phyloP scores from a whole-genome alignment of 2,797 vertebrate species.

The Sebastes oblongus region DNA sequence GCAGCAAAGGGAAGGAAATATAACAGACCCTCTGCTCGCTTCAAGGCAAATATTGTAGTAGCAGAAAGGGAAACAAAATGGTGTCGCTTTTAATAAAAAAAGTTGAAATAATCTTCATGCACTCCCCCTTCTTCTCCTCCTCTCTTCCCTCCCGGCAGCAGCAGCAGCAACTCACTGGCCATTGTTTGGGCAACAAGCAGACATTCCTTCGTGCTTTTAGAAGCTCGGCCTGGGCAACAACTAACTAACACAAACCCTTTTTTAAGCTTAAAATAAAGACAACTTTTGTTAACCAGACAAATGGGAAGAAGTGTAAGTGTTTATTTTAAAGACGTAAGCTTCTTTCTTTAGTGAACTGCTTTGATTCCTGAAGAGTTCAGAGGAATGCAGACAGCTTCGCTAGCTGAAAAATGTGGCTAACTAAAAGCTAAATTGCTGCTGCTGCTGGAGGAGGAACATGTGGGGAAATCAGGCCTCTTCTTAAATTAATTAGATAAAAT shows the following conservation, averaged over 20 bases:
- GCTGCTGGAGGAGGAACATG: constrained; percentile 56
- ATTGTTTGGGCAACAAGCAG: constrained; percentile 80
- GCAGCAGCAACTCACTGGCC: constrained; percentile 59
- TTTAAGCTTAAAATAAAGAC: background rate
- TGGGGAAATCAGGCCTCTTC: constrained; percentile 38
- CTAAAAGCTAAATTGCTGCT: constrained; percentile 54
- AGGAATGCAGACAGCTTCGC: constrained; percentile 53
- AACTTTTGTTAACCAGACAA: background rate
- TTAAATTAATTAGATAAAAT: background rate
- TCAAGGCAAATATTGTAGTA: background rate
- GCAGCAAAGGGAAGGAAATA: constrained; percentile 2
- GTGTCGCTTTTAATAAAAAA: background rate
- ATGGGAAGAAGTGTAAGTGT: background rate
- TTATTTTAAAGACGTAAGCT: background rate
- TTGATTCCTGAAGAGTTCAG: constrained; percentile 49
- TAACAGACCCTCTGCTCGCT: background rate
- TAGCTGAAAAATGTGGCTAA: constrained; percentile 75
- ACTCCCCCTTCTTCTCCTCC: background rate
- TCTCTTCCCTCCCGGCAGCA: no score
- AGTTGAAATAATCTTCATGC: constrained; percentile 28
- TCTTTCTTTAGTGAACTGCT: background rate
- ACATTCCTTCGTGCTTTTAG: constrained; percentile 68
- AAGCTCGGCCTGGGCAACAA: constrained; percentile 62
- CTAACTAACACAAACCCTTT: constrained; percentile 1
- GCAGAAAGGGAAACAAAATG: background rate